Conservation (phyloP, 1,140 invertebrate species). For the Drosophila bocki region DNA sequence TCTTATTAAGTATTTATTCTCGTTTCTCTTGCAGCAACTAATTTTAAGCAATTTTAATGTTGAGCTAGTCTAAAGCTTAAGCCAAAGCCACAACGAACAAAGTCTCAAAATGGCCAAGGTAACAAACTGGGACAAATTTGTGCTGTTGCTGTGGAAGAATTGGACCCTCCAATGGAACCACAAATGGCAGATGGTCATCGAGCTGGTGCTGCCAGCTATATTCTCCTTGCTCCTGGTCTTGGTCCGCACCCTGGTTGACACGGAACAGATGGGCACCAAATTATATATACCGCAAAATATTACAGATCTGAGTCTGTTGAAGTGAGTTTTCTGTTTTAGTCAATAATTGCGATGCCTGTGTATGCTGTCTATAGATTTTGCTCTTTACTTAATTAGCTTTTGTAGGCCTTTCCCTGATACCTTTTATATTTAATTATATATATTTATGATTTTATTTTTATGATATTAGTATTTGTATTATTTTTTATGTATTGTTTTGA, state of each 20-base stretch:
- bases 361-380: slow-evolving; percentile 6
- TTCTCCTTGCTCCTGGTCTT: slow-evolving; percentile 90
- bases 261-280: slow-evolving; percentile 38
- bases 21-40: not conserved
- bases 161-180: slow-evolving; percentile 91
- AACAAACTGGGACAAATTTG: slow-evolving; percentile 87
- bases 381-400: not conserved
- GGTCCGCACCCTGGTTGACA: slow-evolving; percentile 87
- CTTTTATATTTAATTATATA: not conserved
- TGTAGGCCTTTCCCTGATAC: not conserved
- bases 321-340: slow-evolving; percentile 52
- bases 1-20: not conserved
- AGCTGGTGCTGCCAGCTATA: slow-evolving; percentile 89
- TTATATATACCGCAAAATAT: slow-evolving; percentile 11
- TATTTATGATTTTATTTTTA: not conserved
- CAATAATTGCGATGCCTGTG: not conserved
- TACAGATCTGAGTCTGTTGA: slow-evolving; percentile 50
- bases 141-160: slow-evolving; percentile 94
- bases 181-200: slow-evolving; percentile 89
- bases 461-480: not conserved
- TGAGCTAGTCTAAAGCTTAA: slow-evolving; percentile 6
- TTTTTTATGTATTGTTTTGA: not conserved
- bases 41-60: slow-evolving; percentile 42
- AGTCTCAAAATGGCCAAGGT: slow-evolving; percentile 55
- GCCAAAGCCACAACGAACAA: slow-evolving; percentile 30